phyloP scores from a whole-genome alignment of 2,797 vertebrate genomes.

The Gallirallus australis region DNA sequence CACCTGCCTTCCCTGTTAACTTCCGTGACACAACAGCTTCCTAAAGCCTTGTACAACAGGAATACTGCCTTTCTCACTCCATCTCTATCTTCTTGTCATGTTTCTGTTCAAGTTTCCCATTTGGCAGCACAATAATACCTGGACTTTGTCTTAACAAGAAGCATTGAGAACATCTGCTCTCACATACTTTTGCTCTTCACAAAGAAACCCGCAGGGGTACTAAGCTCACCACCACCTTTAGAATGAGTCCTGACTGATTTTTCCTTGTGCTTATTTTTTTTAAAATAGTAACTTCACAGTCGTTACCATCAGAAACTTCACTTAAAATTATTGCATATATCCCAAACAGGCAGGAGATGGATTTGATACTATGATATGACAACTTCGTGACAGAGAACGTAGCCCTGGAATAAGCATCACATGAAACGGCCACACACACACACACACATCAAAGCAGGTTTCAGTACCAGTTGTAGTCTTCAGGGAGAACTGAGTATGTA shows the following conservation, averaged over 20 bases:
- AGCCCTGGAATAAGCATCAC: background rate
- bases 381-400: background rate
- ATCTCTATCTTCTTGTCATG: background rate
- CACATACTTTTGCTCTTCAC: background rate
- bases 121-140: background rate
- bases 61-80: background rate
- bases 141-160: background rate
- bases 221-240: background rate
- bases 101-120: background rate
- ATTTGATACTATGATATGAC: background rate
- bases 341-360: background rate
- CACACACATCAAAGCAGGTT: background rate
- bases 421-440: background rate
- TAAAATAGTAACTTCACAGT: background rate
- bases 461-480: constrained; percentile 84
- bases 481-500: constrained; percentile 78
- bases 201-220: background rate
- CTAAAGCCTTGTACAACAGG: accelerated
- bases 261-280: background rate
- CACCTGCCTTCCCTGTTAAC: background rate
- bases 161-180: background rate
- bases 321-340: background rate
- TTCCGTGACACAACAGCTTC: background rate
- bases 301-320: background rate
- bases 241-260: background rate